Evolutionary conservation across 1,140 invertebrate species (phyloP).

Genomic region (Polypedilum pembai): DNA sequence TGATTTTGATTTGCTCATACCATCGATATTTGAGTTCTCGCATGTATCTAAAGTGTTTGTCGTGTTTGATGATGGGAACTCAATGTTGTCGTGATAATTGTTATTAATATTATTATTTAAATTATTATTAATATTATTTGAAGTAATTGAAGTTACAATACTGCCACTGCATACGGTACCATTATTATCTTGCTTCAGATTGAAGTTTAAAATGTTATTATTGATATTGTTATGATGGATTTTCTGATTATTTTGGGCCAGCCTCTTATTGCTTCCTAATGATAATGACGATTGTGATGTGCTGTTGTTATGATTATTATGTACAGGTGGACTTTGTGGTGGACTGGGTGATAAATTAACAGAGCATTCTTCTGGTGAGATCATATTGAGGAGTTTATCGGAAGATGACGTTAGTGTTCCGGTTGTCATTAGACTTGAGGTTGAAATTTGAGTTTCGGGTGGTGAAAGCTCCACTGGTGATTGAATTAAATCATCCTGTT

Average conservation of each 20-base stretch:
- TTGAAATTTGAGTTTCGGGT: constrained; percentile 32
- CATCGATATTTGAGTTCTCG: constrained; percentile 20
- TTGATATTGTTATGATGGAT: constrained; percentile 16
- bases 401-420: constrained; percentile 39
- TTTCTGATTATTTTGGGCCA: constrained; percentile 1
- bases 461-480: constrained; percentile 24
- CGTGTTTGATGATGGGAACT: too few species aligned
- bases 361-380: constrained; percentile 26
- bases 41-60: background rate
- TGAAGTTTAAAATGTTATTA: constrained; percentile 1
- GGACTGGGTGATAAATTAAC: constrained; percentile 38
- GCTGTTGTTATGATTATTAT: background rate
- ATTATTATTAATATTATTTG: background rate
- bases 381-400: constrained; percentile 10
- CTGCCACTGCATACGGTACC: background rate
- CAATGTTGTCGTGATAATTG: constrained; percentile 36
- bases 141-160: background rate
- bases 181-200: background rate
- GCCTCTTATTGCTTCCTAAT: constrained; percentile 27
- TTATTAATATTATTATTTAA: constrained; percentile 25
- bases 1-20: constrained; percentile 79
- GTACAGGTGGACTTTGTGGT: constrained; percentile 31
- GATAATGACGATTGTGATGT: constrained; percentile 8
- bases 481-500: constrained; percentile 12
- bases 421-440: constrained; percentile 34